Base-by-base conservation (phyloP, 1,140 invertebrate genomes). In the Saccostrea cuccullata region DNA sequence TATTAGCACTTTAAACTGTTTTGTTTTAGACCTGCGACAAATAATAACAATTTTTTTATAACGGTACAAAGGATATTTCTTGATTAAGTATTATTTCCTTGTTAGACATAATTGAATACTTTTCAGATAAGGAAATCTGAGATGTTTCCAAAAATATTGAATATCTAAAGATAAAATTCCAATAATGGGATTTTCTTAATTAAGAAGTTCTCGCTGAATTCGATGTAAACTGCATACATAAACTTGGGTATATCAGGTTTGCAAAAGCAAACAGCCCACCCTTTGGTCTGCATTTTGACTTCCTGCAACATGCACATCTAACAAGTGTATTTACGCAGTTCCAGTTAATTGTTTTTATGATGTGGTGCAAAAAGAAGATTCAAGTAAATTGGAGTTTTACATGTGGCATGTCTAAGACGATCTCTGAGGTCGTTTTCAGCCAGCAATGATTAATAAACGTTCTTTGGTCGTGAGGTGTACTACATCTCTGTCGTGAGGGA, bases 1-100 rank as follows among this genome's bases (percentile, higher is more conserved):
- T 30, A 77, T 77, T 77, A 77, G 70, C 70, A 77, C 70, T 77
- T 77, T 77, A 77, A 77, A 77, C 13, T 77, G 70, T 77, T 77
- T 77, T 77, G 70, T 77, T 77, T 77, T 36, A 77, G 26, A 77
- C 26, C 23, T 30, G 30, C 30, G 70, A 77, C 70, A 77, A 77
- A 77, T 77, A 77, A 77, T 12, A 77, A 77, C 70, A 77, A 77
- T 26, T 30, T 30, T n/a, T 30, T 30, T 15, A 13, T 26, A 36
- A 77, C 6, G 30, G 11, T 26, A 77, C 70, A 30, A 67, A 67
- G 13, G 26, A n/a, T 26, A 5, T 11, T 26, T 77, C 30, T 77
- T 77, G 70, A 30, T 36, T 77, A 13, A 30, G 26, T 15, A 77
- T 77, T 40, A 77, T 77, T 77, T 77, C 70, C 70, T 26, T 77